Conservation (phyloP, 1,140 invertebrate species). For the Drosophila serrata region DNA sequence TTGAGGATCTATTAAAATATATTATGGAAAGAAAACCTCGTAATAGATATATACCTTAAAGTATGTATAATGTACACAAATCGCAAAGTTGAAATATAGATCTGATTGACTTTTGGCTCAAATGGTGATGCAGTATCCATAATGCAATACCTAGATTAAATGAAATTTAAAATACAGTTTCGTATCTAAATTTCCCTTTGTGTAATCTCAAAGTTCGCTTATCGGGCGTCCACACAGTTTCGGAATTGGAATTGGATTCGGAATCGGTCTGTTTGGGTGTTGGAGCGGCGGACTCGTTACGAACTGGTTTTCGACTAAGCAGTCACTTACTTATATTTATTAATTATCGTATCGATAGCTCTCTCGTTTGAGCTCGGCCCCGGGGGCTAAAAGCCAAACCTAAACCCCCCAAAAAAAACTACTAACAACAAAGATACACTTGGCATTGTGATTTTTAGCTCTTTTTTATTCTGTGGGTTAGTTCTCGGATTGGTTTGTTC, state of each 20-base stretch:
- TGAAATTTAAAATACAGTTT: neutral
- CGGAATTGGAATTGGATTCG: constrained; percentile 39
- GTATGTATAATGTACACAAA: too few relatives aligned
- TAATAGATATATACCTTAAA: too few relatives aligned
- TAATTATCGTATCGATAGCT: constrained; percentile 80
- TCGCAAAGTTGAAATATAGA: too few relatives aligned
- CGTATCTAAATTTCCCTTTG: neutral
- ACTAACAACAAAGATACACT: constrained; percentile 45
- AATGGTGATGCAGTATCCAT: too few relatives aligned
- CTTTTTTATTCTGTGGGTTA: constrained; percentile 24
- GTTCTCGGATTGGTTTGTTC: constrained; percentile 63
- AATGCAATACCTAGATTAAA: too few relatives aligned
- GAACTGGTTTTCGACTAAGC: constrained; percentile 67
- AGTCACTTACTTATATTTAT: constrained; percentile 65
- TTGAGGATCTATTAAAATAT: too few relatives aligned
- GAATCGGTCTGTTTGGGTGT: constrained; percentile 65
- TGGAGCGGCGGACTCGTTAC: constrained; percentile 56
- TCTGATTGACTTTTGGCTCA: too few relatives aligned
- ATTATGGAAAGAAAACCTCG: too few relatives aligned
- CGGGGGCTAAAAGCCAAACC: constrained; percentile 12
- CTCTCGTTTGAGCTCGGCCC: constrained; percentile 48
- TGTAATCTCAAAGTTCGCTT: constrained; percentile 61
- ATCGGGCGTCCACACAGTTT: constrained; percentile 60
- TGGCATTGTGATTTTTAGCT: constrained; percentile 53
- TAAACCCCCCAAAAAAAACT: neutral